Conservation (phyloP, 1,140 invertebrate genomes). For the Linepithema humile region DNA sequence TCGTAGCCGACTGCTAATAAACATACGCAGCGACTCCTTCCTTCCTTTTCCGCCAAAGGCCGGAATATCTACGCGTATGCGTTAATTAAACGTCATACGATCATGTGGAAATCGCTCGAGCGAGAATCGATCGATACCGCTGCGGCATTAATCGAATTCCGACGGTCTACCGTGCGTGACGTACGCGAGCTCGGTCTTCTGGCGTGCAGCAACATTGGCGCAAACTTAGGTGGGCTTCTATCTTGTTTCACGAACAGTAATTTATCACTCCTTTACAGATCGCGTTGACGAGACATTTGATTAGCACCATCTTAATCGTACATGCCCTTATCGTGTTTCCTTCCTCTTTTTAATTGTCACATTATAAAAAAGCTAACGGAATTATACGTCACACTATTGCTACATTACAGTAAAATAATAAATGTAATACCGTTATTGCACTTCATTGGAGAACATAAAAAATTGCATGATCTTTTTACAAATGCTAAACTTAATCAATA, state of each 20-base stretch:
- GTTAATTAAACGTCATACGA: constrained; percentile 69
- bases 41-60: constrained; percentile 70
- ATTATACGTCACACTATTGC: too few relatives aligned
- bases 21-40: constrained; percentile 65
- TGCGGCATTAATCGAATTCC: constrained; percentile 70
- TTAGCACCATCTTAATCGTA: not conserved
- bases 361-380: too few relatives aligned
- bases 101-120: constrained; percentile 31
- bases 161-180: constrained; percentile 57
- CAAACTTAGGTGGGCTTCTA: constrained; percentile 30
- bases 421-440: too few relatives aligned
- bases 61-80: constrained; percentile 22
- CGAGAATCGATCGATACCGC: constrained; percentile 56
- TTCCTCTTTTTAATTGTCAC: too few relatives aligned
- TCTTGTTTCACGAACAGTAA: constrained; percentile 26
- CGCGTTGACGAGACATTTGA: not conserved
- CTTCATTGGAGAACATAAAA: too few relatives aligned
- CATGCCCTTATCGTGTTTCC: too few relatives aligned
- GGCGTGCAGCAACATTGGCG: constrained; percentile 16
- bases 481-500: too few relatives aligned
- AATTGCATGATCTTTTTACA: too few relatives aligned
- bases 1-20: constrained; percentile 70
- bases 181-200: constrained; percentile 18
- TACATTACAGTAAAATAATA: too few relatives aligned
- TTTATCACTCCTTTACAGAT: constrained; percentile 4